A percentile compares a stretch with the other conserved stretches of the same genome.
phyloP scores from a whole-genome alignment of 2,888 invertebrate species.

The Scaeva pyrastri region DNA sequence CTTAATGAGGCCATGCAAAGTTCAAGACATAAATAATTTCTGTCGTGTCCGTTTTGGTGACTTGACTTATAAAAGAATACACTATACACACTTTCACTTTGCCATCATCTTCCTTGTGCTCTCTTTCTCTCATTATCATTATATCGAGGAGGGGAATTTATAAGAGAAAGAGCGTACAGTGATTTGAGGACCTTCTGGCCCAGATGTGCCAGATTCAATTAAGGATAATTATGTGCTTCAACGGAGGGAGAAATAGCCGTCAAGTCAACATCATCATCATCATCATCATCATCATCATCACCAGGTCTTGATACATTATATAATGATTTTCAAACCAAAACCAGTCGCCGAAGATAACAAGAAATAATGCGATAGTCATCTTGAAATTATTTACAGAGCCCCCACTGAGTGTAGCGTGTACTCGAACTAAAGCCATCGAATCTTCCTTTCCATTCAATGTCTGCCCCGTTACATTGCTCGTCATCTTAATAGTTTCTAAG shows the following conservation, averaged over 20 bases:
- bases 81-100: constrained; percentile 12
- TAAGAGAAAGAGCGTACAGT: constrained; percentile 5
- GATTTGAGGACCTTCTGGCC: constrained; percentile 57
- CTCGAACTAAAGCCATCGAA: constrained; percentile 15
- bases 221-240: constrained; percentile 76
- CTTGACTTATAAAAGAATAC: constrained; percentile 51
- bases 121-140: neutral
- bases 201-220: constrained; percentile 75
- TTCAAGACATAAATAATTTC: constrained; percentile 63
- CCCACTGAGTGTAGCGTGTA: neutral
- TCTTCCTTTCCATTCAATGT: constrained; percentile 24
- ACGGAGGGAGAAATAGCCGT: constrained; percentile 75
- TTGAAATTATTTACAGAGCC: constrained; percentile 29
- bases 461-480: constrained; percentile 27
- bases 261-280: constrained; percentile 70
- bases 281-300: constrained; percentile 48
- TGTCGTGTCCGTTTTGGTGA: constrained; percentile 44
- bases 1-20: constrained; percentile 28
- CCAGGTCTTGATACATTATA: constrained; percentile 45
- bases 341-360: constrained; percentile 55
- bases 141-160: neutral
- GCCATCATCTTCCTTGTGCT: neutral
- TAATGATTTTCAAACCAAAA: constrained; percentile 50
- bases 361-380: constrained; percentile 68
- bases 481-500: constrained; percentile 67